A percentile compares a stretch with the other conserved stretches of the same genome.
Evolutionary conservation across 2,888 invertebrate genomes (phyloP).

Genomic region (Embidobia sp.): DNA sequence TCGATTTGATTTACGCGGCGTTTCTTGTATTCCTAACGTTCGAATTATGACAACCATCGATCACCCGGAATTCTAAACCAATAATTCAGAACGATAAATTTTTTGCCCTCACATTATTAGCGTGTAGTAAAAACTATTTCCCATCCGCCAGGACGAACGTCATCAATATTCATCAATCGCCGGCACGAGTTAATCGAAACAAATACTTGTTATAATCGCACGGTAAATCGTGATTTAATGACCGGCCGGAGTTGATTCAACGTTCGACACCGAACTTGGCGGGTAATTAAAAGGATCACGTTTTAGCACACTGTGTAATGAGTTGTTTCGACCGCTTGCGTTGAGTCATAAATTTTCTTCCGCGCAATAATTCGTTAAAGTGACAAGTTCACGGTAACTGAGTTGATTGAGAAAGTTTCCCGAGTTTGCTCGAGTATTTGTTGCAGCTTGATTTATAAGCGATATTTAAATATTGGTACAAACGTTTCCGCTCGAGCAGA

Average conservation of each 20-base stretch:
- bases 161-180: conserved; percentile 35
- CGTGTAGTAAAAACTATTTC: conserved; percentile 18
- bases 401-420: no score
- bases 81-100: conserved; percentile 49
- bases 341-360: no score
- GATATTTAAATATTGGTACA: no score
- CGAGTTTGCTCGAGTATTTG: no score
- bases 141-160: conserved; percentile 8
- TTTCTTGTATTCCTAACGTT: conserved; percentile 48
- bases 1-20: conserved; percentile 35
- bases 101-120: conserved; percentile 27
- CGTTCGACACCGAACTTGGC: no score
- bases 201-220: conserved; percentile 6
- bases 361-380: not conserved
- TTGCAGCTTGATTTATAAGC: no score
- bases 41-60: conserved; percentile 51
- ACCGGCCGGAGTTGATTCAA: no score
- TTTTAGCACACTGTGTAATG: no score
- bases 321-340: no score
- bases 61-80: conserved; percentile 43
- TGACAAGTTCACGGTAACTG: not conserved
- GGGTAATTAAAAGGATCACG: no score
- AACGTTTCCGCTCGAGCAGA: no score
- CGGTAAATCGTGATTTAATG: no score
- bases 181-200: conserved; percentile 15